phyloP scores from a whole-genome alignment of 2,113 vertebrate genomes.

The Ascaphus truei region DNA sequence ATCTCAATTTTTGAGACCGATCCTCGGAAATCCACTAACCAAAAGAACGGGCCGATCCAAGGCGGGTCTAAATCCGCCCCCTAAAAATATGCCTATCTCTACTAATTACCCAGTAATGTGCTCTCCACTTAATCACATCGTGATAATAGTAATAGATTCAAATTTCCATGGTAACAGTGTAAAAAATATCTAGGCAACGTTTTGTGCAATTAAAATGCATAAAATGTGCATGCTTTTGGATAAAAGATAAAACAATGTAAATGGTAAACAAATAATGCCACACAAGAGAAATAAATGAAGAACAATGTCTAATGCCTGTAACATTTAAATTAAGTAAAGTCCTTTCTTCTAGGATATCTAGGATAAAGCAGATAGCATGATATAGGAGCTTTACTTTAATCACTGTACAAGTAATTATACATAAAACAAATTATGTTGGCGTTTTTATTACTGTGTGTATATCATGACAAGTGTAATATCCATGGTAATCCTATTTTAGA shows the following conservation, averaged over 20 bases:
- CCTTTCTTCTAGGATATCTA: slow-evolving; percentile 30
- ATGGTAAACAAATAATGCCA: too few species aligned
- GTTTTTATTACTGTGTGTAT: neutral
- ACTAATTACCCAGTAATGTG: too few species aligned
- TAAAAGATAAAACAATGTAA: too few species aligned
- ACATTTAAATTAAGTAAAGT: slow-evolving; percentile 12
- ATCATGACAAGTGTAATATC: neutral
- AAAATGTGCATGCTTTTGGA: neutral
- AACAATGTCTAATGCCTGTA: neutral
- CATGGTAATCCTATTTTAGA: neutral
- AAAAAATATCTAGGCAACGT: neutral
- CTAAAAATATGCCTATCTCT: too few species aligned
- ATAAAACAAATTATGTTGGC: slow-evolving; percentile 29
- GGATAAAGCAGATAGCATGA: slow-evolving; percentile 2
- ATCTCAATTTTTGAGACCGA: too few species aligned
- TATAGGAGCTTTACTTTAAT: slow-evolving; percentile 17
- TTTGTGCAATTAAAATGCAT: too few species aligned
- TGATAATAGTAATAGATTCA: too few species aligned
- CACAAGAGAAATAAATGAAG: neutral
- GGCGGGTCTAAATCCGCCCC: too few species aligned
- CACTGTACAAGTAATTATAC: slow-evolving; percentile 14
- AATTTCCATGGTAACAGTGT: neutral
- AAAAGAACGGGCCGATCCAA: too few species aligned
- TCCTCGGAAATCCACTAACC: too few species aligned
- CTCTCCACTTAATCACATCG: too few species aligned